Base-by-base conservation (phyloP, 2,113 vertebrate species). In the Thamnaconus septentrionalis region DNA sequence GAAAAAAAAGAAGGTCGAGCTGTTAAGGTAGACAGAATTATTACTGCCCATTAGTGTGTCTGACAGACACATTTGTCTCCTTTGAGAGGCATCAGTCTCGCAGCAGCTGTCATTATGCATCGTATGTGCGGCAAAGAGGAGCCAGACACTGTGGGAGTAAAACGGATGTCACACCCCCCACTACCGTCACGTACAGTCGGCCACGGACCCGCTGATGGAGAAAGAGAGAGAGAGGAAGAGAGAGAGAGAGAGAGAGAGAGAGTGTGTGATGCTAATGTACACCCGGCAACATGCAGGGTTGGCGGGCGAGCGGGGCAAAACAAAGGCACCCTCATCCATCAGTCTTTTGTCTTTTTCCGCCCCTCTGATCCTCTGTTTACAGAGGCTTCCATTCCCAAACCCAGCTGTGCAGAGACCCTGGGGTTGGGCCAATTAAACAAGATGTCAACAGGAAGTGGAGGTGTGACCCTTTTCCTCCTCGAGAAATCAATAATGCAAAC, bases 281-380 rank as follows among this genome's bases (percentile, higher is more conserved):
- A 6, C 75, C 66, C n/a, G 41, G 76, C 49, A 59, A 85, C 60
- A 73, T 69, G 71, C 71, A 63, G 79, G 72, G 66, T 56, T 45
- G 18, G 59, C 48, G 74, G 6, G 68, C 56, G 39, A 61, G 71
- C 47, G 47, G 69, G 60, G 58, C 68, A 61, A 72, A 81, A 75
- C 74, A 84, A 79, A 88, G 18, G 71, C 46, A 3, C 55, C 56
- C 71, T 79, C 83, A 78, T 86, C 72, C 79, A 87, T 89, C 85
- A 87, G 61, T 81, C 55, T 31, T 41, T 11, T 9, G 62, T 76
- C 69, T 31, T 31, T 31, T 31, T 54, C 45, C 67, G 10, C 3
- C 60, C 59, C 53, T 80, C 71, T 73, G 75, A 82, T 78, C 64
- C 31, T 5, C 55, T 59, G 64, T 63, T 59, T 74, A 73, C 73